Evolutionary conservation across 2,797 vertebrate genomes (phyloP).

Genomic region (Oreochromis mossambicus): DNA sequence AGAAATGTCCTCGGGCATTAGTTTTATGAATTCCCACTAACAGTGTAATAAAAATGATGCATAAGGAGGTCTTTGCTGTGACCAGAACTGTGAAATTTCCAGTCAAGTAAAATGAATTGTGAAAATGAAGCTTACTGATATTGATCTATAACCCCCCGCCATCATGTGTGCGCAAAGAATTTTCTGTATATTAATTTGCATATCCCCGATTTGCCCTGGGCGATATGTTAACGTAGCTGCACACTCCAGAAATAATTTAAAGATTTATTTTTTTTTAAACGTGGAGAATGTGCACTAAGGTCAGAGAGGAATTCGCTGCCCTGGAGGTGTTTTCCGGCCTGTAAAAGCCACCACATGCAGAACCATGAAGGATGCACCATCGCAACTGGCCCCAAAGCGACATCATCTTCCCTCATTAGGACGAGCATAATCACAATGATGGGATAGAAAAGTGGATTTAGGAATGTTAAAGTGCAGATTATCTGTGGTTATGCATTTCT

Average conservation of each 20-base stretch:
- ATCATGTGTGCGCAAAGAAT: conserved; percentile 63
- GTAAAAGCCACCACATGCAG: conserved; percentile 17
- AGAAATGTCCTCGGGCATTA: background rate
- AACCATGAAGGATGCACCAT: conserved; percentile 32
- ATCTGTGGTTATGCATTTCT: conserved; percentile 23
- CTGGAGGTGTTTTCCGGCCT: background rate
- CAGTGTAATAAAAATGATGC: background rate
- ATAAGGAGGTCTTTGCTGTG: background rate
- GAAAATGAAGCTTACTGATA: background rate
- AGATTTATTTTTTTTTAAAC: background rate
- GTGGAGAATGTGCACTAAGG: background rate
- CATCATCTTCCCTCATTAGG: background rate
- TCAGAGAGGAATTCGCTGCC: conserved; percentile 15
- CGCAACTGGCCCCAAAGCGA: conserved; percentile 2
- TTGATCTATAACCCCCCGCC: background rate
- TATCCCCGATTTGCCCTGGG: conserved; percentile 4
- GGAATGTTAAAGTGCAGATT: conserved; percentile 28
- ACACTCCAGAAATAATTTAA: background rate
- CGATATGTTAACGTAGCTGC: background rate
- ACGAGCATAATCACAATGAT: conserved; percentile 10
- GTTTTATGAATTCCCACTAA: background rate
- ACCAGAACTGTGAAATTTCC: conserved; percentile 29
- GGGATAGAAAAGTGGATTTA: conserved; percentile 29
- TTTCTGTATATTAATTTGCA: conserved; percentile 13
- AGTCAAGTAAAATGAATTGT: conserved; percentile 24